Evolutionary conservation across 2,888 invertebrate species (phyloP).

Genomic region (Cheilosia scutellata): DNA sequence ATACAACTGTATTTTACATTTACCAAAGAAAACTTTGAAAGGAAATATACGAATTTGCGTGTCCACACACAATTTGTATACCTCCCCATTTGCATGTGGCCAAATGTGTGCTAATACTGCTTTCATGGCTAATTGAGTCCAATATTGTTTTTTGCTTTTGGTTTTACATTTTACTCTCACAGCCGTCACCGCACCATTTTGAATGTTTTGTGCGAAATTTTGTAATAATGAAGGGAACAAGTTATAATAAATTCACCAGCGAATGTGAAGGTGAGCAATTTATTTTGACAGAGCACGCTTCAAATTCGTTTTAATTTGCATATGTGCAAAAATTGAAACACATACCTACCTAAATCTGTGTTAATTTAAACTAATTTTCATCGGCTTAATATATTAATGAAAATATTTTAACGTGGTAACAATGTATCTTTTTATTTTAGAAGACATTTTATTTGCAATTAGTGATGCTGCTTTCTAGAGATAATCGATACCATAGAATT

Average conservation of each 20-base stretch:
- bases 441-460: too few relatives aligned
- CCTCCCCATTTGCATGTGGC: constrained; percentile 19
- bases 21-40: background rate
- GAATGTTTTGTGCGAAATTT: constrained; percentile 35
- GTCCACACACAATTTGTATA: background rate
- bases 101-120: constrained; percentile 31
- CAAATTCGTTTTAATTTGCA: background rate
- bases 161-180: background rate
- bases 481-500: too few relatives aligned
- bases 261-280: constrained; percentile 18
- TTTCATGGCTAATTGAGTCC: constrained; percentile 54
- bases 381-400: too few relatives aligned
- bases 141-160: constrained; percentile 25
- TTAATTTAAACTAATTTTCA: too few relatives aligned
- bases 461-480: too few relatives aligned
- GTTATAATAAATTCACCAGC: constrained; percentile 47
- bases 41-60: constrained; percentile 19
- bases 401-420: too few relatives aligned
- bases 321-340: background rate
- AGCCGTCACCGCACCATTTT: background rate
- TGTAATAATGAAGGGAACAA: constrained; percentile 7
- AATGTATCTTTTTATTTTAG: too few relatives aligned
- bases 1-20: background rate
- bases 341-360: too few relatives aligned
- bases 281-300: constrained; percentile 55